These are phyloP conservation scores for Pristionchus arcanus DNA, from an alignment of 2,888 invertebrate genomes.

Conservation along the genomic window DNA sequence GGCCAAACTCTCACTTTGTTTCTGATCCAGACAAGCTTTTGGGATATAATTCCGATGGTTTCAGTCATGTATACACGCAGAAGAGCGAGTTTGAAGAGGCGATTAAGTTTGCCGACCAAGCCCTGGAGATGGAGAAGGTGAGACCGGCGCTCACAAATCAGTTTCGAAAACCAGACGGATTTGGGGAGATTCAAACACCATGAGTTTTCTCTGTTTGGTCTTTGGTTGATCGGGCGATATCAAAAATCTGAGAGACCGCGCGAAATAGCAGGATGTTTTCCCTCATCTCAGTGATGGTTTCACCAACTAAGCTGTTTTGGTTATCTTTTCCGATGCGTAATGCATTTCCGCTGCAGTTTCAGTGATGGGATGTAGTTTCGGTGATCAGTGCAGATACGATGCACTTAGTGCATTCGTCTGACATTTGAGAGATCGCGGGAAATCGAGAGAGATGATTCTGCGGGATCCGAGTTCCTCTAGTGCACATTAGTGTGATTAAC, in stretches of 20 bases:
- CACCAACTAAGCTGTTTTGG: background rate
- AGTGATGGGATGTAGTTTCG: background rate
- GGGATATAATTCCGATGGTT: background rate
- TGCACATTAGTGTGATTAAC: too few species aligned
- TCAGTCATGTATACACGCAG: slow-evolving; percentile 28
- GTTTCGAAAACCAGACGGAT: background rate
- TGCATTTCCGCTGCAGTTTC: background rate
- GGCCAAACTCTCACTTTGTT: background rate
- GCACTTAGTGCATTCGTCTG: background rate
- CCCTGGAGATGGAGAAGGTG: slow-evolving; percentile 37
- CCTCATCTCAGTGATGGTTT: background rate
- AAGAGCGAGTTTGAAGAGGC: slow-evolving; percentile 19
- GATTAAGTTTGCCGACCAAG: background rate
- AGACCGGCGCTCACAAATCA: too few species aligned
- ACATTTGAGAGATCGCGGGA: background rate
- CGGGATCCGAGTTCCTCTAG: too few species aligned
- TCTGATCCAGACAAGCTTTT: background rate
- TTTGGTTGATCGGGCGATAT: background rate
- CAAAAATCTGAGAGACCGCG: background rate
- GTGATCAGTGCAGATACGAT: background rate
- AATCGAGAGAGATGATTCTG: background rate
- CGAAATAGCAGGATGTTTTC: background rate
- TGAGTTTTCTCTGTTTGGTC: background rate
- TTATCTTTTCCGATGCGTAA: background rate
- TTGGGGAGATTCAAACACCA: background rate